Evolutionary conservation across 1,140 invertebrate genomes (phyloP), one percentile per base, ranked within the genome.

Genomic region (Saccostrea echinata): DNA sequence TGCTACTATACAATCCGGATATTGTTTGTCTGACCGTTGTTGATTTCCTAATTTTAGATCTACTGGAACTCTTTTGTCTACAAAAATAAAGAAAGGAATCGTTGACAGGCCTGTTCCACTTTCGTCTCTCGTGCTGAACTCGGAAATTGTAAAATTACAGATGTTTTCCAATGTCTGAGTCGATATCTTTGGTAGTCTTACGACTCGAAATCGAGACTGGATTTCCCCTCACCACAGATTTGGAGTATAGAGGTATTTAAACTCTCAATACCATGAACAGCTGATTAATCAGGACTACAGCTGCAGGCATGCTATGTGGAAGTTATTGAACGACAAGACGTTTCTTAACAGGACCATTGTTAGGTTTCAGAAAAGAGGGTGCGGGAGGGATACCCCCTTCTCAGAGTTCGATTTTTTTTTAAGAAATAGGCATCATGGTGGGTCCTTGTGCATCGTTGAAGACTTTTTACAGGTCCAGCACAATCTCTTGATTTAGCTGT

Each of bases 171-270:
- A 85, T 83, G 84, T 86, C 84, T 61, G 80, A 85, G 86, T 90
- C 88, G 84, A 90, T 90, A 76, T 91, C 88, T 33, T 81, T 90
- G 6, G 81, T 89, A 33, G 85, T 89, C 30, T 82, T 92, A 51
- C 82, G 89, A 53, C 89, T 91, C 61, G 90, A 91, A 87, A 88
- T 91, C 51, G 90, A 89, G 33, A 68, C 84, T 51, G 88, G 87
- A n/a, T 53, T 57, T 71, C 33, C 61, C 27, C 27, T 86, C 43
- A 76, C 89, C 13, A 86, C 83, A 21, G 84, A 80, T 83, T 88
- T 91, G 18, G 18, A 35, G 76, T 87, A 89, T 57, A 85, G 13
- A 83, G 82, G 76, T 85, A 35, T 57, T 68, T 81, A 18, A 80
- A 24, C 12, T 18, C 8, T 52, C 12, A 43, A 83, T n/a, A n/a